Evolutionary conservation across 1,140 invertebrate genomes (phyloP).

Genomic region (Tribolium madens): DNA sequence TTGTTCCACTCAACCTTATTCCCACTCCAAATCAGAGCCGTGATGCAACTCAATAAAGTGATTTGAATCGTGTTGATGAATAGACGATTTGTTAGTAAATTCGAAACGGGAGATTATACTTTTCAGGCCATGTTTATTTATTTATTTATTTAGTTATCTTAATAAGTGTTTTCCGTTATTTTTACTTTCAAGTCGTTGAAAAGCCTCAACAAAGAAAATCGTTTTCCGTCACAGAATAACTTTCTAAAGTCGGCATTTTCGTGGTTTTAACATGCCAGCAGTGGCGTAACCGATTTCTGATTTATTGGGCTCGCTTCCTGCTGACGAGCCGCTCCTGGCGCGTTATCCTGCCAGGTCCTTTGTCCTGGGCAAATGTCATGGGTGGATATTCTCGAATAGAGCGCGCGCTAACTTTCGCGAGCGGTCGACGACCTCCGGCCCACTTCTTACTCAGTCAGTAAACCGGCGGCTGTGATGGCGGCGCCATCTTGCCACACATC

Average conservation of each 20-base stretch:
- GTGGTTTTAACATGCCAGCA: background rate
- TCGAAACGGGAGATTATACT: background rate
- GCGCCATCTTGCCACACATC: conserved; percentile 50
- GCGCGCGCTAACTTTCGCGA: conserved; percentile 49
- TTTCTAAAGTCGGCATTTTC: too few relatives aligned
- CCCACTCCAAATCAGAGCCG: background rate
- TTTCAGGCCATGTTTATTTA: background rate
- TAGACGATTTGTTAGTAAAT: background rate
- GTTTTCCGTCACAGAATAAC: background rate
- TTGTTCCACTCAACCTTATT: background rate
- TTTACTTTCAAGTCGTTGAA: background rate
- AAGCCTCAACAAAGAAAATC: background rate
- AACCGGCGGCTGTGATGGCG: conserved; percentile 48
- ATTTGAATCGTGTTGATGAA: too few relatives aligned
- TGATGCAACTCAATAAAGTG: background rate
- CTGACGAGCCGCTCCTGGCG: background rate
- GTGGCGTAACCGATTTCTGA: background rate
- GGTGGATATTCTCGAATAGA: conserved; percentile 33
- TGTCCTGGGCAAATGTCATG: conserved; percentile 48
- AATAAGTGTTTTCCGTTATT: background rate
- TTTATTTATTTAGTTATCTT: background rate
- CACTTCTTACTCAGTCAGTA: conserved; percentile 54
- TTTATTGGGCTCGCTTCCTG: conserved; percentile 4
- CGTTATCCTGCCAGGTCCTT: conserved; percentile 2
- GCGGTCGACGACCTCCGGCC: conserved; percentile 50